These are phyloP conservation scores for Actinostola sp. DNA, from an alignment of 92 coral and sea anemone genomes.

Conservation along the genomic window DNA sequence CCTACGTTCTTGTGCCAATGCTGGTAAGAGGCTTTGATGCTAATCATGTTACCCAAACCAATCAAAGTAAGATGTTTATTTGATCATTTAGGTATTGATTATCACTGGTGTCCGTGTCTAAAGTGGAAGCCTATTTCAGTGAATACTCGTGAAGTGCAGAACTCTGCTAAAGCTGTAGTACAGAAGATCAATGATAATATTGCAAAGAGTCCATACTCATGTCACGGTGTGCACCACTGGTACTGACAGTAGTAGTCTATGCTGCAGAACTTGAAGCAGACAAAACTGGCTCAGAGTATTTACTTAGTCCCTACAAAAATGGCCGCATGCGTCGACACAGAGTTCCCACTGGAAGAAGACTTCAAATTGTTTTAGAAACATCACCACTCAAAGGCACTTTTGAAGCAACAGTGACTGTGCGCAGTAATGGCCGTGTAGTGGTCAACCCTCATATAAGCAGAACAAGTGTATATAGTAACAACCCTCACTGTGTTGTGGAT, in stretches of 20 bases:
- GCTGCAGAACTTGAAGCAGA: slow-evolving; percentile 54
- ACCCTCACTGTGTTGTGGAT: slow-evolving; percentile 67
- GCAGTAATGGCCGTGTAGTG: slow-evolving; percentile 51
- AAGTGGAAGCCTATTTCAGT: slow-evolving; percentile 55
- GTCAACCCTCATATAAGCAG: slow-evolving; percentile 80
- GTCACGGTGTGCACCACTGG: slow-evolving; percentile 53
- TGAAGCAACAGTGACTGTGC: slow-evolving; percentile 67
- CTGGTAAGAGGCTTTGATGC: slow-evolving; percentile 42
- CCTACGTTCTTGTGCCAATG: slow-evolving; percentile 57
- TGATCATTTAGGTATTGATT: slow-evolving; percentile 62
- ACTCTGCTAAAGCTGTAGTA: slow-evolving; percentile 64
- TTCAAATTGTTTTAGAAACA: slow-evolving; percentile 65
- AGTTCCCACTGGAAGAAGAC: slow-evolving; percentile 56
- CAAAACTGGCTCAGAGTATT: slow-evolving; percentile 40
- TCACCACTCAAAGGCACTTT: slow-evolving; percentile 73
- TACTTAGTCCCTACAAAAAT: slow-evolving; percentile 47
- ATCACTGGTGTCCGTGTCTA: slow-evolving; percentile 84
- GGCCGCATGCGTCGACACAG: slow-evolving; percentile 58
- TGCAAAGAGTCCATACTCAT: slow-evolving; percentile 35
- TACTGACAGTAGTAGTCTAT: slow-evolving; percentile 55
- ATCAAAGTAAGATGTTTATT: neutral
- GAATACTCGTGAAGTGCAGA: slow-evolving; percentile 32
- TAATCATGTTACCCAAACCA: neutral
- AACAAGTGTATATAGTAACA: slow-evolving; percentile 69
- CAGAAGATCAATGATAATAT: slow-evolving; percentile 65